Conservation (phyloP, 35 echinoderm and acorn worm species). For the Lytechinus variegatus region DNA sequence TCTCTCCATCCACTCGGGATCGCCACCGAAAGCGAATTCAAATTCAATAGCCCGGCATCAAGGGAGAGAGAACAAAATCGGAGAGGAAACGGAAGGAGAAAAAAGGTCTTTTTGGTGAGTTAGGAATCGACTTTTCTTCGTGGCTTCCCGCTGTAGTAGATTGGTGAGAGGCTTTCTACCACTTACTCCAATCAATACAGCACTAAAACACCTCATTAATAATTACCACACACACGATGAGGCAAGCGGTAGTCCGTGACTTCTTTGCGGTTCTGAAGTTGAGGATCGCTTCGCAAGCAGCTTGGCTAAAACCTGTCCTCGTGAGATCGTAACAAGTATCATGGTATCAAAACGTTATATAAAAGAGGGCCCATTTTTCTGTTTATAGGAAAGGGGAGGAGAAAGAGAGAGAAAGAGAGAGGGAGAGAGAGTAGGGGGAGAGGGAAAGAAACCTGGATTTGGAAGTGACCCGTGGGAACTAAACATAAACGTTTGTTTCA, state of each 20-base stretch:
- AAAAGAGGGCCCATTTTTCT: not conserved
- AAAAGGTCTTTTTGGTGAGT: slow-evolving; percentile 45
- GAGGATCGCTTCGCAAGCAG: slow-evolving; percentile 20
- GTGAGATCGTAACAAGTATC: not conserved
- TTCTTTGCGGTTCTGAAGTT: slow-evolving; percentile 25
- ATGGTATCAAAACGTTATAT: not conserved
- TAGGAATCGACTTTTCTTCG: slow-evolving; percentile 39
- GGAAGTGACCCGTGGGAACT: not conserved
- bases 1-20: not conserved
- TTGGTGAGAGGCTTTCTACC: slow-evolving; percentile 27
- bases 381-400: not conserved
- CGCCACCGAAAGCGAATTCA: slow-evolving; percentile 9
- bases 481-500: not conserved
- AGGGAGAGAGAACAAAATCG: slow-evolving; percentile 23
- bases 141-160: slow-evolving; percentile 50
- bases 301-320: not conserved
- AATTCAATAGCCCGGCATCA: slow-evolving; percentile 15
- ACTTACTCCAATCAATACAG: slow-evolving; percentile 35
- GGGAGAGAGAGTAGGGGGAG: too few relatives aligned
- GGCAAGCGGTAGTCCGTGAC: slow-evolving; percentile 42
- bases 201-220: slow-evolving; percentile 59
- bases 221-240: slow-evolving; percentile 46
- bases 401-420: too few relatives aligned
- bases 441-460: not conserved
- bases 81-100: slow-evolving; percentile 42